Base-by-base conservation (phyloP, 2,888 invertebrate genomes). In the Electrophaes corylata region DNA sequence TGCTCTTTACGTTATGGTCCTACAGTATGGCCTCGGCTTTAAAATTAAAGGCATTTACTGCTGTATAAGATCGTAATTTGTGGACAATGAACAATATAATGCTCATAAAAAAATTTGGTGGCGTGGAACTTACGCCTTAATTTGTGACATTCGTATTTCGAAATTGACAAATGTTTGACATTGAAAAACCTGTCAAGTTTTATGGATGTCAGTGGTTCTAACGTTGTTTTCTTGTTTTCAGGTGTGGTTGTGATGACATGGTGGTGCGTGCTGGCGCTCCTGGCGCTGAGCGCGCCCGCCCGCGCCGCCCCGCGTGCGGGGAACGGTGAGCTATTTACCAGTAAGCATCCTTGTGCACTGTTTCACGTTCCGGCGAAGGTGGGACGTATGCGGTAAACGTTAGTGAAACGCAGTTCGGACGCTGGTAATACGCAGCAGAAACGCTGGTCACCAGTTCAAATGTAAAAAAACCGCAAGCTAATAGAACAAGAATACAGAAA, bases 161-260 rank as follows among this genome's bases (percentile, higher is more conserved):
- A n/a, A n/a, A n/a, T n/a, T n/a, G n/a, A n/a, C n/a, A n/a, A n/a
- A n/a, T n/a, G n/a, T n/a, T n/a, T n/a, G n/a, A n/a, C n/a, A n/a
- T n/a, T n/a, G n/a, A n/a, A n/a, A n/a, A n/a, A n/a, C n/a, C n/a
- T n/a, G n/a, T n/a, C n/a, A n/a, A n/a, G n/a, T n/a, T n/a, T n/a
- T n/a, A n/a, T n/a, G n/a, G n/a, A n/a, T n/a, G 1, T 20, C 1
- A 4, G 4, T 26, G 26, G 39, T 19, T 33, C 16, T 45, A 18
- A 48, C 47, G 1, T 12, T 35, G 6, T 26, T 16, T 49, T 56
- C 11, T 74, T 69, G 69, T 81, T n/a, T 80, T 0, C 86, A 92
- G 92, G 92, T 88, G 91, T 88, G 89, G 90, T 90, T 91, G 92
- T 91, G 89, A 92, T 92, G 92, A 81, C 84, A 91, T 92, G 92